These are phyloP conservation scores for Notodromas monacha DNA, from an alignment of 2,888 invertebrate species.

Conservation along the genomic window DNA sequence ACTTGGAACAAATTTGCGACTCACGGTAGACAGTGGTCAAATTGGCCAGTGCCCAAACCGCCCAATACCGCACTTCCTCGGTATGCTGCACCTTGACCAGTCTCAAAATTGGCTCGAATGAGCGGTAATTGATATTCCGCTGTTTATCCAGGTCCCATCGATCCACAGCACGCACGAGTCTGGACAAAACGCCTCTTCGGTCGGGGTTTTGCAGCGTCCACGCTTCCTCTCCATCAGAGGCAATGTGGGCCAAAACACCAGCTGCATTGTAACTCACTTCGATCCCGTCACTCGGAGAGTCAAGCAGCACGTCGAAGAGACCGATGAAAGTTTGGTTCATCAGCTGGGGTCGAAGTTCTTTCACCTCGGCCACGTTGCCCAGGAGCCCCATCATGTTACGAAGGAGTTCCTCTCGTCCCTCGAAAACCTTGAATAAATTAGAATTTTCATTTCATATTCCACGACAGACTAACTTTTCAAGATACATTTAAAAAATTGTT, in stretches of 20 bases:
- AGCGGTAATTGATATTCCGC: conserved; percentile 77
- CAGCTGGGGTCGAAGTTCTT: conserved; percentile 37
- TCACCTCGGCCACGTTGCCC: conserved; percentile 86
- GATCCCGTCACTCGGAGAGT: conserved; percentile 62
- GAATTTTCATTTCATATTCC: too few relatives aligned
- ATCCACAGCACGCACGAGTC: conserved; percentile 46
- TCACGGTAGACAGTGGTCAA: conserved; percentile 67
- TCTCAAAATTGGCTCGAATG: conserved; percentile 69
- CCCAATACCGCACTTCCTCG: conserved; percentile 78
- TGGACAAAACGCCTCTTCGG: conserved; percentile 31
- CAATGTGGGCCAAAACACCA: conserved; percentile 76
- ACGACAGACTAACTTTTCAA: too few relatives aligned
- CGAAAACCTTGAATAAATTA: conserved; percentile 31
- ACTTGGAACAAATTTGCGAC: too few relatives aligned
- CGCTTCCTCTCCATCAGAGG: conserved; percentile 50
- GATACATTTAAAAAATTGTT: too few relatives aligned
- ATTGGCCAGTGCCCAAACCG: conserved; percentile 86
- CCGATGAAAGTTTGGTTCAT: conserved; percentile 52
- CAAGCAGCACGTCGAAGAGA: conserved; percentile 53
- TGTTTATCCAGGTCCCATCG: conserved; percentile 58
- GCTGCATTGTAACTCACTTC: conserved; percentile 91
- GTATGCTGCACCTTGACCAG: conserved; percentile 50
- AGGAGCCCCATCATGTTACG: conserved; percentile 92
- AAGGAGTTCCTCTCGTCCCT: conserved; percentile 53
- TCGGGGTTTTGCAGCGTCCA: conserved; percentile 44